Evolutionary conservation across 2,113 vertebrate species (phyloP), one percentile per base, ranked within the genome.

Genomic region (Emydura subglobosa): DNA sequence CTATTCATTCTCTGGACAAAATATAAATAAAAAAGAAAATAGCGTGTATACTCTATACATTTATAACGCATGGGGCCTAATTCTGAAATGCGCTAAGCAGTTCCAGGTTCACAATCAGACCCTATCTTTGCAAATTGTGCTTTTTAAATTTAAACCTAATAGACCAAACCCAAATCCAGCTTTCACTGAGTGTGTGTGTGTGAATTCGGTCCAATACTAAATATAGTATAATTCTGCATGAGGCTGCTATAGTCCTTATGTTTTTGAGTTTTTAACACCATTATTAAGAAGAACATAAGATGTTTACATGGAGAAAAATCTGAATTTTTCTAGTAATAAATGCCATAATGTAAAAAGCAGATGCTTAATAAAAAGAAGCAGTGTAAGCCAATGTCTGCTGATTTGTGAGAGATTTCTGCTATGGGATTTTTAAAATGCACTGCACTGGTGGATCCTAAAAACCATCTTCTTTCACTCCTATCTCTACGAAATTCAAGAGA

Each of bases 311-410:
- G 27, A 29, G 89, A 87, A 5, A 29, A 97, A 91, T 94, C 87
- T 79, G 72, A 79, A 83, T 83, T 65, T 90, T 91, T 72, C 89
- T 88, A 86, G 87, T 57, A 92, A 91, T 88, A 88, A 96, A 95
- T 85, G 88, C 61, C 83, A 55, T 53, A 82, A 92, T 54, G 44
- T 80, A 82, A 93, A 76, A 96, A 93, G 47, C 74, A 86, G 82
- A 85, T 19, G 21, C n/a, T 74, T 74, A 95, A 91, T 39, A 95
- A 78, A 97, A 97, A 92, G 87, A 93, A 94, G 49, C 88, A 92
- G 72, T 5, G 0, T 85, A 91, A 88, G 65, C 85, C 87, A 96
- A 92, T 34, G 92, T 76, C 83, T 72, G 85, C 55, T 76, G 90
- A 79, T 72, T 82, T 47, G 79, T 53, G 47, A 39, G 7, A 5